Evolutionary conservation across 1,140 invertebrate species (phyloP).

Genomic region (Leptopilina boulardi): DNA sequence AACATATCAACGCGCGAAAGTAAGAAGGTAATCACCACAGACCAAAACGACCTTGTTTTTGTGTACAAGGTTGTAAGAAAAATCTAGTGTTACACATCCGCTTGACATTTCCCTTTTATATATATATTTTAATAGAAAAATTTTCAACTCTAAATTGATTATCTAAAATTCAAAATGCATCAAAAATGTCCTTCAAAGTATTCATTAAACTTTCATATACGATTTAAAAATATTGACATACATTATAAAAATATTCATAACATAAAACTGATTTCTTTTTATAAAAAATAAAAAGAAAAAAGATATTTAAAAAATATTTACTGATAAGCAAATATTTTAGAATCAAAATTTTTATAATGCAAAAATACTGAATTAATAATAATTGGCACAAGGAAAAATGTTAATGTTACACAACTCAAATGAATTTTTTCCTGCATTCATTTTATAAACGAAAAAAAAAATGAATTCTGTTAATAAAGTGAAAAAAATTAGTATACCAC

Average conservation of each 20-base stretch:
- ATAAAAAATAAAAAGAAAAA: too few species aligned
- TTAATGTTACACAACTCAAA: background rate
- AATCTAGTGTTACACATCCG: conserved; percentile 7
- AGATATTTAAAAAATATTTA: too few species aligned
- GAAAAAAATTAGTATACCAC: background rate
- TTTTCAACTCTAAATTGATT: background rate
- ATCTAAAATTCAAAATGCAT: background rate
- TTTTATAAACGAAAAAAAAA: background rate
- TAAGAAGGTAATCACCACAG: conserved; percentile 26
- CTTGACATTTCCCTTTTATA: background rate
- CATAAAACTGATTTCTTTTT: too few species aligned
- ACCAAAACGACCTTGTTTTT: conserved; percentile 24
- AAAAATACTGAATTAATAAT: background rate
- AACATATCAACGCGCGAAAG: conserved; percentile 36
- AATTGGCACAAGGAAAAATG: background rate
- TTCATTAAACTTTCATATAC: too few species aligned
- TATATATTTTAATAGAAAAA: background rate
- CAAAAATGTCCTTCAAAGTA: background rate
- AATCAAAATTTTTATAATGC: too few species aligned
- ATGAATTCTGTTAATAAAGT: background rate
- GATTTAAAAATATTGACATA: too few species aligned
- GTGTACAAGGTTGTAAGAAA: conserved; percentile 18
- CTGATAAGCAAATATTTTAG: too few species aligned
- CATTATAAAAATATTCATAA: too few species aligned
- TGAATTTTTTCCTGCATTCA: background rate